phyloP scores from a whole-genome alignment of 2,888 invertebrate species.

The Oegoconia quadripuncta region DNA sequence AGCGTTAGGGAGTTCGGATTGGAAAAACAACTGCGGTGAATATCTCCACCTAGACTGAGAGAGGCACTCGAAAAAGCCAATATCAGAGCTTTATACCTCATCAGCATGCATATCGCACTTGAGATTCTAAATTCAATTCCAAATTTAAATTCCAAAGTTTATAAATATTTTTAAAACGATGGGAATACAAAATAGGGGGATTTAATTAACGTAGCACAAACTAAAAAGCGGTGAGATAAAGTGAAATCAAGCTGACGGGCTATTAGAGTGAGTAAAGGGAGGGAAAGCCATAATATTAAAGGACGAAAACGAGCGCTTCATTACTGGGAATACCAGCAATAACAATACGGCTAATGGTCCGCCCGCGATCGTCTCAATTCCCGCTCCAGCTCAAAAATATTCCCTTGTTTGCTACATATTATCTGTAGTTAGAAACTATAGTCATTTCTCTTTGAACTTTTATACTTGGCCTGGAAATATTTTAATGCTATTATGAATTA shows the following conservation, averaged over 20 bases:
- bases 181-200: conserved; percentile 42
- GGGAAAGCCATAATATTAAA: conserved; percentile 66
- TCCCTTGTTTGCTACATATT: conserved; percentile 48
- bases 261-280: conserved; percentile 60
- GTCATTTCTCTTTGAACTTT: too few species aligned
- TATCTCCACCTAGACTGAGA: conserved; percentile 47
- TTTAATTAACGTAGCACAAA: conserved; percentile 58
- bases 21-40: conserved; percentile 52
- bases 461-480: too few species aligned
- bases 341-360: conserved; percentile 75
- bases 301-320: conserved; percentile 74
- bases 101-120: conserved; percentile 56
- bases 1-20: conserved; percentile 48
- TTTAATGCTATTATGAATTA: too few species aligned
- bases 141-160: conserved; percentile 42
- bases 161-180: conserved; percentile 27
- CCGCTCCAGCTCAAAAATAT: conserved; percentile 56
- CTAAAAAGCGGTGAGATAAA: conserved; percentile 46
- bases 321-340: conserved; percentile 72
- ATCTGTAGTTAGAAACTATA: conserved; percentile 20
- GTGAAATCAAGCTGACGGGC: conserved; percentile 59
- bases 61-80: conserved; percentile 54
- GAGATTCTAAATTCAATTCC: conserved; percentile 51
- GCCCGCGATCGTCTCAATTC: conserved; percentile 62
- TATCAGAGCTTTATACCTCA: conserved; percentile 53